Evolutionary conservation across 2,113 vertebrate genomes (phyloP), one percentile per base, ranked within the genome.

Genomic region (Ovis canadensis): DNA sequence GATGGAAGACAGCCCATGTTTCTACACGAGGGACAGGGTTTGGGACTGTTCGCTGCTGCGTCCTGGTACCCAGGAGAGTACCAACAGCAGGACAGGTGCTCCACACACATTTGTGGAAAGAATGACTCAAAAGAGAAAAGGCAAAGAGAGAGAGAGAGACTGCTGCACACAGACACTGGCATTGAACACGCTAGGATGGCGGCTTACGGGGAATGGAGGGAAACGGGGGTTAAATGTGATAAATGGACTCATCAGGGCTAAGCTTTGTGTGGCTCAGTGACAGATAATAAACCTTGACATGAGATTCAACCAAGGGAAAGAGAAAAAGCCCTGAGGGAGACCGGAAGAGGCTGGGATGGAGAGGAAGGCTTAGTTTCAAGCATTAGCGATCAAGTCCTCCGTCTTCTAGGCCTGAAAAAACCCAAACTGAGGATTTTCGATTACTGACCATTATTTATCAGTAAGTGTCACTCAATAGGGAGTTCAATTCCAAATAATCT

Each of bases 31-130:
- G 23, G 71, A 3, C 43, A 48, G 12, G 27, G n/a, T 64, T 59
- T 23, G 6, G 36, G 36, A 12, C 3, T 2, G 11, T 33, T 50
- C 11, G 1, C 6, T 2, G 21, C 10, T 17, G 3, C 36, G 62
- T 16, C 77, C 48, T 45, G 33, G 78, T 1, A 8, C 29, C 83
- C 13, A 27, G 29, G 25, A 62, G 54, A 62, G 8, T 7, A n/a
- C 36, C 45, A 74, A 40, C 29, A 36, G 5, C 50, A 54, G 29
- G 59, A 43, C 16, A 54, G 33, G 43, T 27, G 54, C 45, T 62
- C 71, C 3, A n/a, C 48, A 59, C 21, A 7, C 6, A 54, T 40
- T 0, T 50, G 25, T 7, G 40, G 57, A 50, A 45, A 3, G 14
- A 57, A 40, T 25, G 50, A n/a, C 25, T 50, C 48, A 29, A 52